Evolutionary conservation across 1,140 invertebrate genomes (phyloP).

Genomic region (Homarus americanus): DNA sequence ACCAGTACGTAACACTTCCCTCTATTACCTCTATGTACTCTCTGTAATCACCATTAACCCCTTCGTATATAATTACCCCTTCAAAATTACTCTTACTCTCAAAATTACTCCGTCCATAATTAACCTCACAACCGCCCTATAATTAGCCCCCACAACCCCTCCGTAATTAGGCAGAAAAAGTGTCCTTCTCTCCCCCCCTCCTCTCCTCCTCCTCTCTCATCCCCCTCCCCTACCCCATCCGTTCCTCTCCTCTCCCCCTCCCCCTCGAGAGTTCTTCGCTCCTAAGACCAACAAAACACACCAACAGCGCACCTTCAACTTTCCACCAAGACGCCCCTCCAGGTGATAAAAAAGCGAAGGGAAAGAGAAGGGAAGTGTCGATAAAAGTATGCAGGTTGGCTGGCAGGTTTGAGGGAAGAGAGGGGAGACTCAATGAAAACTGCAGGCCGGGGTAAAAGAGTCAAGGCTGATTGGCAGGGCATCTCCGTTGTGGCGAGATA

Average conservation of each 20-base stretch:
- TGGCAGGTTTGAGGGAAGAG: conserved; percentile 61
- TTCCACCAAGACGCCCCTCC: conserved; percentile 66
- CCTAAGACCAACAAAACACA: conserved; percentile 55
- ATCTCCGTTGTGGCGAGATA: conserved; percentile 66
- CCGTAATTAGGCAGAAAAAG: background rate
- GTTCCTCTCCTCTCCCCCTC: background rate
- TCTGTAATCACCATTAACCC: too few species aligned
- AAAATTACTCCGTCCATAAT: too few species aligned
- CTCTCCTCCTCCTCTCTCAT: background rate
- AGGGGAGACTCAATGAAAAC: conserved; percentile 71
- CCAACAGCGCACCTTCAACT: conserved; percentile 67
- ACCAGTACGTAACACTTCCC: too few species aligned
- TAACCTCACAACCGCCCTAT: background rate
- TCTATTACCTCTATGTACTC: too few species aligned
- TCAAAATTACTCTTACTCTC: background rate
- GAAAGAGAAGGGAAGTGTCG: conserved; percentile 71
- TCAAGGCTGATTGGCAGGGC: conserved; percentile 60
- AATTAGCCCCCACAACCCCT: background rate
- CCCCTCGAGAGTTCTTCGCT: background rate
- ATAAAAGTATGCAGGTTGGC: conserved; percentile 70
- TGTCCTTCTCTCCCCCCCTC: background rate
- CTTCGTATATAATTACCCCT: too few species aligned
- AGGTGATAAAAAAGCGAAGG: conserved; percentile 62
- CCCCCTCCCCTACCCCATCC: background rate
- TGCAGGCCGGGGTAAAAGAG: conserved; percentile 64